These are phyloP conservation scores for Magallana nippona DNA, from an alignment of 2,888 invertebrate genomes.

Conservation along the genomic window DNA sequence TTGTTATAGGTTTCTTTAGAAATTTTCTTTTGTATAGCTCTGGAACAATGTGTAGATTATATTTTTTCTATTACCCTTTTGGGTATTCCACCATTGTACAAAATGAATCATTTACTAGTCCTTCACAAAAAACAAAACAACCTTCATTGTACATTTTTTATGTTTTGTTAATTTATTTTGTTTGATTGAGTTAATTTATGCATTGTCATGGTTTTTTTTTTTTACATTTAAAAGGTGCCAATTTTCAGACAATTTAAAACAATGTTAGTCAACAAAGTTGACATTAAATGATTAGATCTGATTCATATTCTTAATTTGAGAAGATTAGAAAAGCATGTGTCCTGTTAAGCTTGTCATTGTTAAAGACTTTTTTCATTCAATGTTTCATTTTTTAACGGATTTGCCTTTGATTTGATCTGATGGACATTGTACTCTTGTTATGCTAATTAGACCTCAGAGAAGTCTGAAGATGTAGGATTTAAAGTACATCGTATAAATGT, in stretches of 20 bases:
- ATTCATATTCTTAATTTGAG: not conserved
- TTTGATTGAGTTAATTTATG: not conserved
- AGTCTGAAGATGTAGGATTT: too few relatives aligned
- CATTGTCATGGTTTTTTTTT: not conserved
- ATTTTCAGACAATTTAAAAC: not conserved
- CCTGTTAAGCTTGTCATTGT: not conserved
- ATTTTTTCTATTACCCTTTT: slow-evolving; percentile 15
- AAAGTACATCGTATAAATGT: too few relatives aligned
- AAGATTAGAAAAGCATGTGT: not conserved
- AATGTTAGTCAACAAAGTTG: slow-evolving; percentile 14
- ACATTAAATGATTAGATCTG: slow-evolving; percentile 10
- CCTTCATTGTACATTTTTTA: not conserved
- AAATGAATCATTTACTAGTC: slow-evolving; percentile 19
- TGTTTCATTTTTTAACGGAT: not conserved
- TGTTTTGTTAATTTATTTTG: not conserved
- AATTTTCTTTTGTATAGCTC: not conserved
- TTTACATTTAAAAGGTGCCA: slow-evolving; percentile 22
- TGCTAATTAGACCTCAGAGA: too few relatives aligned
- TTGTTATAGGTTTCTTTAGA: slow-evolving; percentile 8
- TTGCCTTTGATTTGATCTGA: not conserved
- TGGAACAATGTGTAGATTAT: slow-evolving; percentile 14
- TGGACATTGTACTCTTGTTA: not conserved
- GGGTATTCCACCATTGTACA: not conserved
- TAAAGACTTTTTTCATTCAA: not conserved
- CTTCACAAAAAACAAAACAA: not conserved